Conservation (phyloP, 2,797 vertebrate species). For the Pteronotus mesoamericanus region DNA sequence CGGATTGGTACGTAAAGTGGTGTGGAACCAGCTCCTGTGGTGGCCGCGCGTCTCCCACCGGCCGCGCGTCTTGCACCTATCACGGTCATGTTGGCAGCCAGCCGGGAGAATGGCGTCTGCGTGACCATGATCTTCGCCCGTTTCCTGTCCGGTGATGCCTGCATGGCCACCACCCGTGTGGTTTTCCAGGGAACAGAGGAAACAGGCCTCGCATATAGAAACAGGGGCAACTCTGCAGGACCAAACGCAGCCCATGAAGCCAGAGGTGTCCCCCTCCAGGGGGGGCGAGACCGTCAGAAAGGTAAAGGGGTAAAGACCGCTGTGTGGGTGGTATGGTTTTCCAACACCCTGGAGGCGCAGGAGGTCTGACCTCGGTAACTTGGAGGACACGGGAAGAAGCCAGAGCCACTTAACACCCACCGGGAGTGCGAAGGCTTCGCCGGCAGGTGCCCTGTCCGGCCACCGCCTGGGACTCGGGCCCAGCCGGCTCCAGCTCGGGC, state of each 20-base stretch:
- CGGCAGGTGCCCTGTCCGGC: background rate
- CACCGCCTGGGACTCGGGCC: background rate
- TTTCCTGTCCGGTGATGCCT: background rate
- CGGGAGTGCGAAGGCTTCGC: background rate
- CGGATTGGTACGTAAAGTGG: background rate
- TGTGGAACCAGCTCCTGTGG: background rate
- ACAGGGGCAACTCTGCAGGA: background rate
- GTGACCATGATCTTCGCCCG: no score
- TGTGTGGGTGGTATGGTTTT: background rate
- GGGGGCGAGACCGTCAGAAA: no score
- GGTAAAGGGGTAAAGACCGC: no score
- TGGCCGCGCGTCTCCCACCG: no score
- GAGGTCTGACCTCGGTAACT: no score
- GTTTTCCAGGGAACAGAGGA: background rate
- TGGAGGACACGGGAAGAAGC: no score
- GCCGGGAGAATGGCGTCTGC: background rate
- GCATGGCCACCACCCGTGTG: background rate
- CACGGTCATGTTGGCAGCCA: fast-evolving
- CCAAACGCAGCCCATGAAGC: background rate
- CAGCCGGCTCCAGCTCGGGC: background rate
- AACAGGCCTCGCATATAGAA: background rate
- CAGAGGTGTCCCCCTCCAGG: background rate
- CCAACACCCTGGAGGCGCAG: background rate
- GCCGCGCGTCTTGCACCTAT: background rate
- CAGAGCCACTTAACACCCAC: no score